phyloP scores from a whole-genome alignment of 2,797 vertebrate species.

The Trachurus trachurus region DNA sequence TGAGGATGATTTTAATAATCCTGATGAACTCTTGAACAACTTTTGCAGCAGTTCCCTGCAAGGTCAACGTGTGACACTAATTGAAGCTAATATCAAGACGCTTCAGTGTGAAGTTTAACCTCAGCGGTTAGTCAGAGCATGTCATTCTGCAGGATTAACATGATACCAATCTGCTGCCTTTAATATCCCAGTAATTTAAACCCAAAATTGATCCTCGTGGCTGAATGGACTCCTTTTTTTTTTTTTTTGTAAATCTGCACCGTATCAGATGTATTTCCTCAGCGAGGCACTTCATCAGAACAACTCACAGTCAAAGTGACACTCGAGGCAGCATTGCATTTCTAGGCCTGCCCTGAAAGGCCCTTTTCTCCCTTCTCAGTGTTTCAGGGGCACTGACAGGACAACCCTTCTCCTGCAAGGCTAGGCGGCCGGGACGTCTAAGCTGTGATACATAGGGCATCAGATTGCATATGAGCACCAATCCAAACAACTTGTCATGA shows the following conservation, averaged over 20 bases:
- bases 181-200: conserved; percentile 76
- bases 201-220: conserved; percentile 70
- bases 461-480: conserved; percentile 77
- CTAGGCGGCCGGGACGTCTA: conserved; percentile 45
- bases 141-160: conserved; percentile 72
- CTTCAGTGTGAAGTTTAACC: conserved; percentile 61
- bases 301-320: conserved; percentile 65
- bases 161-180: conserved; percentile 72
- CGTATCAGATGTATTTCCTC: conserved; percentile 68
- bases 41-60: conserved; percentile 53
- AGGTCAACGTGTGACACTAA: conserved; percentile 69
- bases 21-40: conserved; percentile 56
- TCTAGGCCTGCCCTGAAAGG: conserved; percentile 62
- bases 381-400: conserved; percentile 73
- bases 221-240: conserved; percentile 64
- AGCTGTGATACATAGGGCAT: conserved; percentile 75
- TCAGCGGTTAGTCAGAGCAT: conserved; percentile 52
- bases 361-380: conserved; percentile 51
- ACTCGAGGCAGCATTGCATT: conserved; percentile 56
- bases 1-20: conserved; percentile 72
- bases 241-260: conserved; percentile 17
- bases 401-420: conserved; percentile 53
- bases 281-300: conserved; percentile 66
- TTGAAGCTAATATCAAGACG: conserved; percentile 60
- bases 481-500: conserved; percentile 84